Base-by-base conservation (phyloP, 1,140 invertebrate genomes). In the Drosophila jambulina region DNA sequence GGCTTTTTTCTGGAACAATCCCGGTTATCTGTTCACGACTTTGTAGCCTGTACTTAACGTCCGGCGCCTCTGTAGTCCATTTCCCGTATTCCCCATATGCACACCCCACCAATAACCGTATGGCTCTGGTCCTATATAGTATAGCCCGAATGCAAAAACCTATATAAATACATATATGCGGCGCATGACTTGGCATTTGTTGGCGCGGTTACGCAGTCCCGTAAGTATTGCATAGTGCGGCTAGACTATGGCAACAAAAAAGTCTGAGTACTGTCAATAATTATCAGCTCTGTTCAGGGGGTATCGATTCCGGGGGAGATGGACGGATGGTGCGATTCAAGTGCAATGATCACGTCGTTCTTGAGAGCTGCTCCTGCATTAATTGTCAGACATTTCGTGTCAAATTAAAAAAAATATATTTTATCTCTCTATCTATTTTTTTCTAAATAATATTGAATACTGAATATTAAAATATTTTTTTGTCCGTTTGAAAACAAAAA, bases 231-330 rank as follows among this genome's bases (percentile, higher is more conserved):
- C 60, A 76, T 58, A 57, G 27, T 29, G 15, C 57, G 69, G 48
- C 71, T 71, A 74, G 69, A 75, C 70, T 74, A 80, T 75, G 64
- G 64, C 82, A 85, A 85, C 61, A 56, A 56, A 40, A 60, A 43
- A n/a, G 54, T 57, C 48, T 23, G 34, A 38, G 23, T 27, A 21
- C 61, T 15, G 65, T 80, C 69, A 76, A 79, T 71, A 79, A 59
- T 79, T 82, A 82, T 87, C 83, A 86, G 71, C 34, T 67, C 5
- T 12, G 19, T 45, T 45, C 43, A 1, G 67, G 25, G 25, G 29
- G n/a, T 32, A 13, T 19, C 48, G 25, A 19, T 46, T 38, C 13
- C 29, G 29, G 61, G 15, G 10, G 8, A 49, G 7, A 21, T 36
- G n/a, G 17, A 25, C 32, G 32, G 38, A n/a, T 38, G 29, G 17